These are phyloP conservation scores for Cosmia pyralina DNA, from an alignment of 2,888 invertebrate genomes.

Conservation along the genomic window DNA sequence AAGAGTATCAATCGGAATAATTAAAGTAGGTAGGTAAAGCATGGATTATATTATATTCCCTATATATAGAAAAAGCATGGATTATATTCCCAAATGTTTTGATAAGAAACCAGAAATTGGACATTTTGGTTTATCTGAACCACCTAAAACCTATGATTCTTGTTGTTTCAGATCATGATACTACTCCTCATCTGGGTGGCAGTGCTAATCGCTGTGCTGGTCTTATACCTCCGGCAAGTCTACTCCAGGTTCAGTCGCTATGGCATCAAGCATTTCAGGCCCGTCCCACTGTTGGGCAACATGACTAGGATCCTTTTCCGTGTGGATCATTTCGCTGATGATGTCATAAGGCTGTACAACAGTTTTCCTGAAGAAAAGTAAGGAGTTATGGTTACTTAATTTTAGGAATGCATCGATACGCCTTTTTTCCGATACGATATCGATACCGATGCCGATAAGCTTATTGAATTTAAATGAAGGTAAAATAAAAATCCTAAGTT, in stretches of 20 bases:
- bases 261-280: conserved; percentile 72
- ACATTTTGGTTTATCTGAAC: background rate
- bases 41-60: too few relatives aligned
- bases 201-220: conserved; percentile 64
- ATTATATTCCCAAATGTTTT: background rate
- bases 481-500: too few relatives aligned
- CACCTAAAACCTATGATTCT: background rate
- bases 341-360: conserved; percentile 65
- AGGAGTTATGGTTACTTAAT: conserved; percentile 1
- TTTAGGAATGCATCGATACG: too few relatives aligned
- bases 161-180: conserved; percentile 64
- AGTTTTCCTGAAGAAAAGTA: conserved; percentile 77
- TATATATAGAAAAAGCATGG: background rate
- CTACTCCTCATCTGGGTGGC: conserved; percentile 71
- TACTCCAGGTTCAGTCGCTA: conserved; percentile 70
- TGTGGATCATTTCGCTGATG: conserved; percentile 63
- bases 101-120: background rate
- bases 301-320: conserved; percentile 67
- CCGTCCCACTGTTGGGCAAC: conserved; percentile 75
- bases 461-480: too few relatives aligned
- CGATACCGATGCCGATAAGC: too few relatives aligned
- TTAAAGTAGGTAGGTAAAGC: too few relatives aligned
- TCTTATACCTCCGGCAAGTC: conserved; percentile 67
- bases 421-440: too few relatives aligned
- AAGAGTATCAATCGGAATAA: background rate